A percentile compares a stretch with the other conserved stretches of the same genome.
Evolutionary conservation across 64 coral and sea anemone genomes (phyloP).

Genomic region (Acropora yongei): DNA sequence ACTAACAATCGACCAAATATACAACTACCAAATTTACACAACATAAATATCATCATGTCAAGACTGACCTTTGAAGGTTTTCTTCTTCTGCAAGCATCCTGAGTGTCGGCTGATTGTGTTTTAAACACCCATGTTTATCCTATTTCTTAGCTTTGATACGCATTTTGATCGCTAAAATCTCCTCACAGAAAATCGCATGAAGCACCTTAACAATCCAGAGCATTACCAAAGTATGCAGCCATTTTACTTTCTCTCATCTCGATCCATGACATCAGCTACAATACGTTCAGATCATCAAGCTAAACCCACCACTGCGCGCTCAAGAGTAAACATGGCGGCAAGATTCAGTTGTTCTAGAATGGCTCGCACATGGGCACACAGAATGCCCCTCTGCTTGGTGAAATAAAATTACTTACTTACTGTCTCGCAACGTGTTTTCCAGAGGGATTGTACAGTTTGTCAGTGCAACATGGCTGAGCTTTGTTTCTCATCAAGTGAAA

Average conservation of each 20-base stretch:
- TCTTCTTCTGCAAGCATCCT: not conserved
- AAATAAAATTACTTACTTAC: too few relatives aligned
- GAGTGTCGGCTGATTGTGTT: too few relatives aligned
- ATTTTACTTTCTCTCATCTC: too few relatives aligned
- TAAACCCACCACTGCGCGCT: too few relatives aligned
- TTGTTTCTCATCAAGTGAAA: not conserved
- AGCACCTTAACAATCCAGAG: constrained; percentile 2
- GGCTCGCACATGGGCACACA: too few relatives aligned
- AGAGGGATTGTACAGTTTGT: not conserved
- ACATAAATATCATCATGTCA: constrained; percentile 14
- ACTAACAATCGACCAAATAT: constrained; percentile 6
- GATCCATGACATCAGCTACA: too few relatives aligned
- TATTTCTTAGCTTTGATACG: constrained; percentile 5
- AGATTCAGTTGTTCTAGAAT: too few relatives aligned
- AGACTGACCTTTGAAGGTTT: constrained; percentile 7
- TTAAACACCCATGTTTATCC: constrained; percentile 8
- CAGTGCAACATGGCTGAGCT: not conserved
- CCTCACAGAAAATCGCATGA: not conserved
- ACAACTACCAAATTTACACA: constrained; percentile 17
- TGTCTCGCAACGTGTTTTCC: not conserved
- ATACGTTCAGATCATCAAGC: too few relatives aligned
- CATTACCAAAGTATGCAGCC: too few relatives aligned
- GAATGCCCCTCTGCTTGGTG: too few relatives aligned
- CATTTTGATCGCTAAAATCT: too few relatives aligned
- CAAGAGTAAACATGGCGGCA: too few relatives aligned